Conservation (phyloP, 2,113 vertebrate species). For the Aegithalos caudatus region DNA sequence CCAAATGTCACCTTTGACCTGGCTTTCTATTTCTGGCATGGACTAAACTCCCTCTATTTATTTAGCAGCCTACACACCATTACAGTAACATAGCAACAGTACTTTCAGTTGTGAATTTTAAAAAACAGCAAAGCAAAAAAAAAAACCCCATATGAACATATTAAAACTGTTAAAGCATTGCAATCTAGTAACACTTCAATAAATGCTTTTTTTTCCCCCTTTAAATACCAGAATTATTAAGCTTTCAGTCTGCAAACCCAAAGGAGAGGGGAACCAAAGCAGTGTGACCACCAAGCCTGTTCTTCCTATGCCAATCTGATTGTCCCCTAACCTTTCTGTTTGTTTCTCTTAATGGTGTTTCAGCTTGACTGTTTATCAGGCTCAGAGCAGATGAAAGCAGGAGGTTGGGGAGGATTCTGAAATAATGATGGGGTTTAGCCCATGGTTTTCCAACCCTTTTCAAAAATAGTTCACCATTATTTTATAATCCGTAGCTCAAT, state of each 20-base stretch:
- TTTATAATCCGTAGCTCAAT: background rate
- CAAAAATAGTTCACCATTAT: background rate
- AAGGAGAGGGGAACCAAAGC: background rate
- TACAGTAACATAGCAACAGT: slow-evolving; percentile 66
- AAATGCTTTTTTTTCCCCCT: background rate
- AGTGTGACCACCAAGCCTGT: background rate
- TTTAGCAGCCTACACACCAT: slow-evolving; percentile 68
- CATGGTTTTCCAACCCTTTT: background rate
- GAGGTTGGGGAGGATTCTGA: background rate
- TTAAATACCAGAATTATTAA: background rate
- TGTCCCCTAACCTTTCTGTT: background rate
- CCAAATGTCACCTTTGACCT: slow-evolving; percentile 65
- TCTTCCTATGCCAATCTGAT: background rate
- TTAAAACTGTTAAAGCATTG: slow-evolving; percentile 8
- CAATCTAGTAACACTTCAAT: slow-evolving; percentile 7
- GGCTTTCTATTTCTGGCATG: slow-evolving; percentile 65
- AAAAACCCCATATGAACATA: background rate
- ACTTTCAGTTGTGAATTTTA: slow-evolving; percentile 48
- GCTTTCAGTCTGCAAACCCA: background rate
- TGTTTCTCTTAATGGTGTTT: background rate
- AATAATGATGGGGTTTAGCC: background rate
- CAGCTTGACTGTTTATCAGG: background rate
- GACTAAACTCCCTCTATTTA: slow-evolving; percentile 61
- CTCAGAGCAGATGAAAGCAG: background rate
- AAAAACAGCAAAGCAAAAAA: background rate